phyloP scores from a whole-genome alignment of 2,888 invertebrate species.

The Chrysolina americana region DNA sequence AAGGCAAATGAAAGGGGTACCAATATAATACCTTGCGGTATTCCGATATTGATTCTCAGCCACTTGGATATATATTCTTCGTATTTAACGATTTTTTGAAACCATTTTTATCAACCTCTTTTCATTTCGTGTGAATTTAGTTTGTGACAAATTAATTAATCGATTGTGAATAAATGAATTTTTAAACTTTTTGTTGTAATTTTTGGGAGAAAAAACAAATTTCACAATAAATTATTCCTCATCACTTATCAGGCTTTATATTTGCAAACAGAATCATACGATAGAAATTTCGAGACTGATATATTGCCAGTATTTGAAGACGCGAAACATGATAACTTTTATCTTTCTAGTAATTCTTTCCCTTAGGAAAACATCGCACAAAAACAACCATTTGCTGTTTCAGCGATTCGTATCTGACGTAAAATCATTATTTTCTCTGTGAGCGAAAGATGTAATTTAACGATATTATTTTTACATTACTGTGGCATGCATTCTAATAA shows the following conservation, averaged over 20 bases:
- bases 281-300: background rate
- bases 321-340: constrained; percentile 9
- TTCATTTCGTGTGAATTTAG: too few species aligned
- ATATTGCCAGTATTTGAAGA: background rate
- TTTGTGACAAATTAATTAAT: too few species aligned
- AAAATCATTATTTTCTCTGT: constrained; percentile 3
- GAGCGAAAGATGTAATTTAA: background rate
- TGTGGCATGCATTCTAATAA: constrained; percentile 4
- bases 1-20: too few species aligned
- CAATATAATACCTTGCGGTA: too few species aligned
- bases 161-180: too few species aligned
- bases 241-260: too few species aligned
- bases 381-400: constrained; percentile 6
- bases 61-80: too few species aligned
- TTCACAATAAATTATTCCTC: too few species aligned
- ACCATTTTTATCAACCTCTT: too few species aligned
- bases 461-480: constrained; percentile 14
- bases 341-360: constrained; percentile 9
- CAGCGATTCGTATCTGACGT: background rate
- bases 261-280: background rate
- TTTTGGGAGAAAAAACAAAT: background rate
- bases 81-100: too few species aligned
- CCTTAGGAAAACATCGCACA: constrained; percentile 11
- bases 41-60: too few species aligned
- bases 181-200: too few species aligned